Evolutionary conservation across 2,888 invertebrate genomes (phyloP), one percentile per base, ranked within the genome.

Genomic region (Chironomus riparius): DNA sequence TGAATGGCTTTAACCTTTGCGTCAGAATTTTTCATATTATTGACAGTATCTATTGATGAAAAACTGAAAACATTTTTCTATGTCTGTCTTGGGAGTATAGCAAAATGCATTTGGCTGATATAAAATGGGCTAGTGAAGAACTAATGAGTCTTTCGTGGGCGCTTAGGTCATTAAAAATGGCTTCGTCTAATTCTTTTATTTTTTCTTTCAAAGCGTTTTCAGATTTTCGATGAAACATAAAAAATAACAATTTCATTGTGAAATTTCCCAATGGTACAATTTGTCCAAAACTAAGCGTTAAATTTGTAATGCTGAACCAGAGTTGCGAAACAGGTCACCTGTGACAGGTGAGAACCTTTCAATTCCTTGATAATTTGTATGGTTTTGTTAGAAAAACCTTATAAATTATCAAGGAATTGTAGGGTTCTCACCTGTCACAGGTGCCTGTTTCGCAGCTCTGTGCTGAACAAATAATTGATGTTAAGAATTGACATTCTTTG

Each of bases 221-320:
- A 7, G 56, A 56, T 2, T 56, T 56, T 15, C n/a, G 18, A 18
- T 5, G 7, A 5, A 18, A 15, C 56, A 56, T 7, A 56, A 56
- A 18, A 56, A 56, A 56, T 18, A 56, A n/a, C 50, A 50, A 56
- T 56, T 56, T 15, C 18, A 56, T 18, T 7, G 56, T 7, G 56
- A 65, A 24, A 65, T 65, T 65, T 65, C 65, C 65, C 65, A 65
- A 65, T 65, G 65, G 65, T 65, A 65, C 65, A 65, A 65, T 65
- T 65, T 18, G 5, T n/a, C n/a, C 56, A 18, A 4, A 18, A 56
- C n/a, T 38, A 56, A 56, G 65, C 65, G 12, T 21, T 24, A 22
- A 65, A 21, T 24, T 65, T 24, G 24, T 65, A 7, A 65, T 24
- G 65, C 65, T 13, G n/a, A n/a, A n/a, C n/a, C n/a, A n/a, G n/a